These are phyloP conservation scores for Hydrocynus forskahlii DNA, from an alignment of 2,797 vertebrate genomes.

Conservation along the genomic window DNA sequence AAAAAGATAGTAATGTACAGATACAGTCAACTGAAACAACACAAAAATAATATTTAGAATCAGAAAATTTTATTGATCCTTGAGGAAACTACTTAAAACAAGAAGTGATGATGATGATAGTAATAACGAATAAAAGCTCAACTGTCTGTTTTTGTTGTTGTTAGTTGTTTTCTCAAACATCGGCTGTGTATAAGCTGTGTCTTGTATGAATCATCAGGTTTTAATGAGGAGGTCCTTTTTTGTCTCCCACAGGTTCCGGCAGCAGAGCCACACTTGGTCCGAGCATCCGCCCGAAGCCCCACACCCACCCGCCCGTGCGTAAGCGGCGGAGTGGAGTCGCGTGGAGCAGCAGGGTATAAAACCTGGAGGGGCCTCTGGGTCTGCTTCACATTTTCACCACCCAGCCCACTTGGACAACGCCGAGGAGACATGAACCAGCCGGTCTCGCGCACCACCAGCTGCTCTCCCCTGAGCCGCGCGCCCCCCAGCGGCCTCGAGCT, in stretches of 20 bases:
- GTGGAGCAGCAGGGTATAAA: constrained; percentile 64
- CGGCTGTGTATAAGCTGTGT: background rate
- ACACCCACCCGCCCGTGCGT: constrained; percentile 58
- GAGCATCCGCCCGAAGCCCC: constrained; percentile 58
- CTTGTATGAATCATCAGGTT: constrained; percentile 10
- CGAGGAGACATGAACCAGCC: constrained; percentile 63
- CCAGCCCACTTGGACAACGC: too few relatives aligned
- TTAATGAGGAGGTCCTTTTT: background rate
- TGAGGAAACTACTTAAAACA: too few relatives aligned
- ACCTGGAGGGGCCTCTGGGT: constrained; percentile 3
- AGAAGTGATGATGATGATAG: too few relatives aligned
- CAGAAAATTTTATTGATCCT: too few relatives aligned
- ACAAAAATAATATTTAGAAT: too few relatives aligned
- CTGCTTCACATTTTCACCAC: background rate
- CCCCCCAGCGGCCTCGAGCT: constrained; percentile 46
- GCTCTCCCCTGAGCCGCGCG: constrained; percentile 47
- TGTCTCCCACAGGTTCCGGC: background rate
- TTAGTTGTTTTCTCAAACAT: background rate
- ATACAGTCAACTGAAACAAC: too few relatives aligned
- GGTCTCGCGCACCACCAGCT: constrained; percentile 72
- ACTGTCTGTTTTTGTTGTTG: background rate
- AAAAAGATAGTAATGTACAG: too few relatives aligned
- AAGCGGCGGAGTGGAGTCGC: constrained; percentile 51
- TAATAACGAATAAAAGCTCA: background rate
- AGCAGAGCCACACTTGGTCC: constrained; percentile 54